Percentiles rank a stretch among this genome's conserved stretches.
phyloP scores from a whole-genome alignment of 1,140 invertebrate genomes.

The Odontomachus brunneus region DNA sequence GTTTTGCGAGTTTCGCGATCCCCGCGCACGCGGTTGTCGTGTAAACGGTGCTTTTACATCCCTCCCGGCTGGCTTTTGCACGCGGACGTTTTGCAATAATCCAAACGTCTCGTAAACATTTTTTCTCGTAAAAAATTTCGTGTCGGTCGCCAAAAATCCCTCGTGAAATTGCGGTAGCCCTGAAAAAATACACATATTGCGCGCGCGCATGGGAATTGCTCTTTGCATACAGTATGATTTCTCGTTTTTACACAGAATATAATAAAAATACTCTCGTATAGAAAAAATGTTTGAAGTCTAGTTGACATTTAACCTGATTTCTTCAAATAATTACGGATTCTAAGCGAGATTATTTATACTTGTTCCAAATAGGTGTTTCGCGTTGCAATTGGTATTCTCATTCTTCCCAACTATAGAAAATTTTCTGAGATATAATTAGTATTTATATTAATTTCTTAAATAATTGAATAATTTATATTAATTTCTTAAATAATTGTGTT shows the following conservation, averaged over 20 bases:
- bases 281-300: no score
- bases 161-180: constrained; percentile 1
- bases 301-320: no score
- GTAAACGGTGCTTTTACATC: constrained; percentile 41
- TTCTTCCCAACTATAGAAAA: no score
- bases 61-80: neutral
- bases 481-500: no score
- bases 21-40: neutral
- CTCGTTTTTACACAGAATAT: neutral
- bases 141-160: neutral
- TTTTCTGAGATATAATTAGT: no score
- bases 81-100: constrained; percentile 25
- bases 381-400: no score
- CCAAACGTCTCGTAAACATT: constrained; percentile 40
- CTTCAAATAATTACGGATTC: no score
- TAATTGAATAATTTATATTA: no score
- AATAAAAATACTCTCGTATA: no score
- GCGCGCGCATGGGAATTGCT: neutral
- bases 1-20: constrained; percentile 1
- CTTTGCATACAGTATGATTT: constrained; percentile 2
- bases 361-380: no score
- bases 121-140: constrained; percentile 28
- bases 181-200: constrained; percentile 18
- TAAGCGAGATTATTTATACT: no score
- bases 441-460: no score